Evolutionary conservation across 2,113 vertebrate genomes (phyloP).

Genomic region (Syngnathus scovelli): DNA sequence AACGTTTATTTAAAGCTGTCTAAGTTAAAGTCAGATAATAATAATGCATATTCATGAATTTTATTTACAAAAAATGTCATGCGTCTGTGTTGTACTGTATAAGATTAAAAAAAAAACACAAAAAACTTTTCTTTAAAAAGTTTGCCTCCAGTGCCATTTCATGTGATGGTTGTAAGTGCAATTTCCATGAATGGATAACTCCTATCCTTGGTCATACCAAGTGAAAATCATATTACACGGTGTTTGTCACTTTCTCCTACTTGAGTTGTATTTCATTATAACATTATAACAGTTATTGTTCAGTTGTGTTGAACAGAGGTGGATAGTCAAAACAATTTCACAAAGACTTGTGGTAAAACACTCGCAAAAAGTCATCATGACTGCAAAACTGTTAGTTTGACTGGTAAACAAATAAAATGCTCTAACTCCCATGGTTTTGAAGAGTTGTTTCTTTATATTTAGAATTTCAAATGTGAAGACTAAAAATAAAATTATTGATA

Average conservation of each 20-base stretch:
- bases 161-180: conserved; percentile 47
- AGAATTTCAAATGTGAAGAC: not conserved
- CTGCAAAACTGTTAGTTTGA: conserved; percentile 18
- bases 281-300: not conserved
- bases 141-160: conserved; percentile 47
- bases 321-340: conserved; percentile 5
- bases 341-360: conserved; percentile 24
- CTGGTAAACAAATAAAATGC: conserved; percentile 48
- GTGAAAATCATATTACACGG: conserved; percentile 25
- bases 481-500: not conserved
- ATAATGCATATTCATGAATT: conserved; percentile 46
- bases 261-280: conserved; percentile 43
- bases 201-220: conserved; percentile 20
- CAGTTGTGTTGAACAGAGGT: conserved; percentile 16
- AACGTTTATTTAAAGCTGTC: conserved; percentile 58
- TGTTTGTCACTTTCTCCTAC: conserved; percentile 34
- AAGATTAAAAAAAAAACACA: conserved; percentile 13
- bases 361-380: conserved; percentile 13
- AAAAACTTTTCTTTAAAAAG: too few relatives aligned
- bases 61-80: conserved; percentile 31
- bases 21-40: conserved; percentile 56
- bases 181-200: conserved; percentile 36
- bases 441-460: not conserved
- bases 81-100: conserved; percentile 23
- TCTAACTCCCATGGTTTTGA: conserved; percentile 36